phyloP scores from a whole-genome alignment of 2,888 invertebrate species.

The Bursaphelenchus okinawaensis region DNA sequence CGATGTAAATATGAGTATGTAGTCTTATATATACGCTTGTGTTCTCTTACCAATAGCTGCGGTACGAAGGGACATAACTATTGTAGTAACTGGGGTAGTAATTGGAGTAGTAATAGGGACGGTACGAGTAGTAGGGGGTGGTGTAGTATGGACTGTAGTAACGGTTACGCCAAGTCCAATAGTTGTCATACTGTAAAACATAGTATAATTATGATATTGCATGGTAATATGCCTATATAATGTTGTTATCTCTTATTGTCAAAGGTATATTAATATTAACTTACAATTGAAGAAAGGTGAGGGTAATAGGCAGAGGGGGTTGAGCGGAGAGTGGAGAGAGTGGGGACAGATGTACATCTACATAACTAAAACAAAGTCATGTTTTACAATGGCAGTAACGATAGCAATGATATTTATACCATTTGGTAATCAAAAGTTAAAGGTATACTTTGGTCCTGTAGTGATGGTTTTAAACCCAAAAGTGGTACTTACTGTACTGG shows the following conservation, averaged over 20 bases:
- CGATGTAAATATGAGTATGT: too few relatives aligned
- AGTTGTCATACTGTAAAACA: not conserved
- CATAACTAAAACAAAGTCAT: not conserved
- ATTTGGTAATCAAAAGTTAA: too few relatives aligned
- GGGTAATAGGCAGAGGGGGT: not conserved
- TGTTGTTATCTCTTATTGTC: too few relatives aligned
- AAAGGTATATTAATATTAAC: not conserved
- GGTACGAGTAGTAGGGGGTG: not conserved
- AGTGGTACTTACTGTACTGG: not conserved
- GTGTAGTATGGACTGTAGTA: not conserved
- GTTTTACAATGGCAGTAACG: too few relatives aligned
- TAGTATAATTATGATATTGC: too few relatives aligned
- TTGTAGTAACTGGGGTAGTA: slow-evolving; percentile 16
- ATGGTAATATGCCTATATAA: too few relatives aligned
- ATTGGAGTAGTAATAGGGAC: slow-evolving; percentile 15
- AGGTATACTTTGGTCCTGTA: too few relatives aligned
- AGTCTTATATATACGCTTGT: too few relatives aligned
- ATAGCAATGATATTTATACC: too few relatives aligned
- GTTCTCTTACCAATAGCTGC: not conserved
- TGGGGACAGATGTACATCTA: not conserved
- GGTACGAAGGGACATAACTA: not conserved
- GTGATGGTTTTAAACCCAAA: too few relatives aligned
- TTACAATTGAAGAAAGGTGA: not conserved
- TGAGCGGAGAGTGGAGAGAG: not conserved
- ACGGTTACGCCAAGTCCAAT: not conserved